Conservation (phyloP, 2,888 invertebrate genomes). For the Heliconius ismenius region DNA sequence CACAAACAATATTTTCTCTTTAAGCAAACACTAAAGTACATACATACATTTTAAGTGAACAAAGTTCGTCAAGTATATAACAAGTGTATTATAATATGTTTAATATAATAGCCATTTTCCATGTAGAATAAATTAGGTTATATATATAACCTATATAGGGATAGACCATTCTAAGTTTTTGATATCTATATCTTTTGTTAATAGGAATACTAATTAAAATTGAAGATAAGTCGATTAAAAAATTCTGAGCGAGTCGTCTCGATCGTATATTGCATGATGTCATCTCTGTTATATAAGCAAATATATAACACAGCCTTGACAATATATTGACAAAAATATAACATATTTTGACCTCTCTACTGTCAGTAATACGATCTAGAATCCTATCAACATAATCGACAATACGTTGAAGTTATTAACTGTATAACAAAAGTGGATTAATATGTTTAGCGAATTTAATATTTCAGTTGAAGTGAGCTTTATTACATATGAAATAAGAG, state of each 20-base stretch:
- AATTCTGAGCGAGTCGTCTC: background rate
- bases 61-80: too few relatives aligned
- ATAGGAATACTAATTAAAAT: background rate
- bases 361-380: background rate
- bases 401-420: background rate
- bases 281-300: constrained; percentile 32
- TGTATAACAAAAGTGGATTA: constrained; percentile 12
- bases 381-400: background rate
- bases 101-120: too few relatives aligned
- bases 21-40: too few relatives aligned
- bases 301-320: constrained; percentile 20
- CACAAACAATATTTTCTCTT: too few relatives aligned
- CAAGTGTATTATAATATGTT: too few relatives aligned
- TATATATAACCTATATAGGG: too few relatives aligned
- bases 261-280: constrained; percentile 26
- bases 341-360: background rate
- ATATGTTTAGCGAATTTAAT: constrained; percentile 1
- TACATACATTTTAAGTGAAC: too few relatives aligned
- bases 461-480: background rate
- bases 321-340: background rate
- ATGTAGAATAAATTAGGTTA: background rate
- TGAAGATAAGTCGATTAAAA: constrained; percentile 3
- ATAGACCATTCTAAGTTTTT: background rate
- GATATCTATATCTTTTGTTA: background rate
- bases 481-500: background rate